Evolutionary conservation across 2,797 vertebrate species (phyloP), one percentile per base, ranked within the genome.

Genomic region (Manis pentadactyla): DNA sequence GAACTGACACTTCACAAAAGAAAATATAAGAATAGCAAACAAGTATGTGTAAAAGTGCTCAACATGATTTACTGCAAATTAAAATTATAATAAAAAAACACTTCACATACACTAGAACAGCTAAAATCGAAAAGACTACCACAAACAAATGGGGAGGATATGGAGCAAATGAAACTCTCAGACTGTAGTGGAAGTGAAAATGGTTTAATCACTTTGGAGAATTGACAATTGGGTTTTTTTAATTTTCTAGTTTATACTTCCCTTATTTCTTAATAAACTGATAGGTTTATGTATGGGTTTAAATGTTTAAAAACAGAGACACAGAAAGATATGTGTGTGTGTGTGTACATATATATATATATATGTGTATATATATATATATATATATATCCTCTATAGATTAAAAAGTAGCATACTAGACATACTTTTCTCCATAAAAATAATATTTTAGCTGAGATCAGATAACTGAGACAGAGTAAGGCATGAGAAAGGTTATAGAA

Each of bases 51-150:
- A 55, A 95, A 68, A 94, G 23, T 34, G 9, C 11, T 75, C 64
- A 87, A 75, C 39, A 63, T 55, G 87, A 85, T 57, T 89, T 31
- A 95, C 85, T 66, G 7, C 12, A 71, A 95, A 91, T 79, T 87
- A 84, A 96, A 90, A 87, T 49, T 25, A 90, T 34, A 34, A 39
- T 17, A 17, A 73, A 21, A 57, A 73, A 84, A 87, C 2, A 51
- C 49, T 64, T 59, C 83, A 88, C n/a, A 84, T 7, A 64, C 39
- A 27, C 4, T 57, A 86, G 2, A 78, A 61, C 19, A 75, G n/a
- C 39, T 79, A 94, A 87, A 94, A 82, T 69, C 1, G 71, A 87
- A 96, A 96, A 59, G n/a, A 87, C 37, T 59, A 42, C 19, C 17
- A 75, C 8, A 46, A 88, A 25, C 66, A 87, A 85, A 78, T 55